Conservation (phyloP, 2,113 vertebrate genomes). For the Leptobrachium ailaonicum region DNA sequence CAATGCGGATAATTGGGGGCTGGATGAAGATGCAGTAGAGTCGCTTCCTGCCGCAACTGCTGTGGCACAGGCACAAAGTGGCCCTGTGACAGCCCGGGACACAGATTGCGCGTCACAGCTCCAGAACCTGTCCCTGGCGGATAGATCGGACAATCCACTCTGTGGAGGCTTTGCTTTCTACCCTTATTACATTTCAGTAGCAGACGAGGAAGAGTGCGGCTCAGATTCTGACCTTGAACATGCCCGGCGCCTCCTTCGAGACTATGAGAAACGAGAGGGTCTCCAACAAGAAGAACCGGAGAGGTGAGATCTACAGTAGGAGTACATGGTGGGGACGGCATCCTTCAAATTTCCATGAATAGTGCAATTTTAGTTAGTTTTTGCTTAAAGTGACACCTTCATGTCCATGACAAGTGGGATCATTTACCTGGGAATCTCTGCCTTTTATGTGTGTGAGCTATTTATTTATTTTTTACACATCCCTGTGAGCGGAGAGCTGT, state of each 20-base stretch:
- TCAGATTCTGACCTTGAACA: constrained; percentile 61
- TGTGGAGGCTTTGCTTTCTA: constrained; percentile 59
- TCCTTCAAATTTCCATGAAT: too few species aligned
- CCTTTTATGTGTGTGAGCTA: too few species aligned
- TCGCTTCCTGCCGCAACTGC: constrained; percentile 13
- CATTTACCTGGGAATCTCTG: too few species aligned
- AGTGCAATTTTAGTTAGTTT: too few species aligned
- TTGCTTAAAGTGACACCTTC: too few species aligned
- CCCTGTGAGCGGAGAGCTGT: too few species aligned
- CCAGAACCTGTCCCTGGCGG: constrained; percentile 63
- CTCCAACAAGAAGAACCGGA: constrained; percentile 58
- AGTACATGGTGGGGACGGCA: too few species aligned
- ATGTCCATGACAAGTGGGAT: too few species aligned
- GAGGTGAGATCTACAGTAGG: constrained; percentile 60
- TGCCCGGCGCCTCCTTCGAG: constrained; percentile 67
- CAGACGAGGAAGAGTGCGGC: constrained; percentile 71
- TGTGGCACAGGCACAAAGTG: constrained; percentile 1
- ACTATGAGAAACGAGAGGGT: constrained; percentile 76
- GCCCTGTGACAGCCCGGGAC: neutral
- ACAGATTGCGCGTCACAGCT: constrained; percentile 62
- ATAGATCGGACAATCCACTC: neutral
- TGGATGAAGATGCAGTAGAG: constrained; percentile 1
- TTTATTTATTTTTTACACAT: too few species aligned
- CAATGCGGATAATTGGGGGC: constrained; percentile 79
- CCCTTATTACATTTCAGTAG: constrained; percentile 74